Percentiles rank a stretch among this genome's conserved stretches.
phyloP scores from a whole-genome alignment of 2,797 vertebrate species.

The Phoxinus dragarum region DNA sequence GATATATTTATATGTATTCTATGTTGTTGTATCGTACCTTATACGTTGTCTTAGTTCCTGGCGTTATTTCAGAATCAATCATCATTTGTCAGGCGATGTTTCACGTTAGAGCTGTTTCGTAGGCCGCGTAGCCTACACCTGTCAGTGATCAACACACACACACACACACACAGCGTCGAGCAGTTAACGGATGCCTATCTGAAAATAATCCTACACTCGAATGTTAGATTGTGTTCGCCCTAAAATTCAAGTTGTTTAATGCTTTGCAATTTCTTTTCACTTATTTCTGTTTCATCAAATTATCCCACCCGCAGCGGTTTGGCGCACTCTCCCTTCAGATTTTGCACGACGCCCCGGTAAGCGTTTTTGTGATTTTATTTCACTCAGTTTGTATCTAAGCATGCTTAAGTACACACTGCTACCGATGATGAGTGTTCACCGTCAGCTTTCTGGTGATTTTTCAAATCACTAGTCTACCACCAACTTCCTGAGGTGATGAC shows the following conservation, averaged over 20 bases:
- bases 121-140: neutral
- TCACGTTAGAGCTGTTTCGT: neutral
- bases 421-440: too few relatives aligned
- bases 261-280: neutral
- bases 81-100: too few relatives aligned
- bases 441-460: too few relatives aligned
- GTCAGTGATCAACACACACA: neutral
- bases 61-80: too few relatives aligned
- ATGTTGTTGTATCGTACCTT: neutral
- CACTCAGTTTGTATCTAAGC: neutral
- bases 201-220: neutral
- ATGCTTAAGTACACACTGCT: neutral
- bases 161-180: neutral
- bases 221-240: neutral
- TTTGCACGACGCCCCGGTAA: slow-evolving; percentile 3
- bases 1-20: neutral
- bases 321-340: neutral
- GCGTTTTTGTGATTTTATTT: neutral
- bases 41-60: neutral
- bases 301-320: neutral
- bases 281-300: too few relatives aligned
- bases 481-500: neutral
- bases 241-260: neutral
- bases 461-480: neutral
- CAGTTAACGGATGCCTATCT: neutral